phyloP scores from a whole-genome alignment of 2,797 vertebrate species.

The Periophthalmus magnuspinnatus region DNA sequence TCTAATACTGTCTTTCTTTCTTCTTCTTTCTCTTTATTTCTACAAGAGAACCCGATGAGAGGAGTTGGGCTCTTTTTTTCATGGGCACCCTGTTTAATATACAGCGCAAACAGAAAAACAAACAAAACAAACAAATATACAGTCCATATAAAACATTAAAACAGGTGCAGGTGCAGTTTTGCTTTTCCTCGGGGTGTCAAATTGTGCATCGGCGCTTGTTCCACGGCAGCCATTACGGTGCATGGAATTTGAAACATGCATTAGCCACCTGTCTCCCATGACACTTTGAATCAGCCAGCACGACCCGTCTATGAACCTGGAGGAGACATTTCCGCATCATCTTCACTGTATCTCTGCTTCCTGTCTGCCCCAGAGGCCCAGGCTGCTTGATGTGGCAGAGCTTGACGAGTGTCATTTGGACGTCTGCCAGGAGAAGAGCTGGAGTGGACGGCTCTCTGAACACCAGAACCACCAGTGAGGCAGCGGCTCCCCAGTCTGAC shows the following conservation, averaged over 20 bases:
- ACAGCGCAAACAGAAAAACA: too few species aligned
- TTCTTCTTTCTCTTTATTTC: too few species aligned
- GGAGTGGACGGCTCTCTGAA: slow-evolving; percentile 15
- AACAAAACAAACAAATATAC: too few species aligned
- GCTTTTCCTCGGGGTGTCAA: too few species aligned
- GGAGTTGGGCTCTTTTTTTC: too few species aligned
- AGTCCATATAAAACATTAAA: too few species aligned
- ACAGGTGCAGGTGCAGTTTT: too few species aligned
- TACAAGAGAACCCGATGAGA: too few species aligned
- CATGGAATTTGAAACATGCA: neutral
- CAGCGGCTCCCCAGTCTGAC: slow-evolving; percentile 20
- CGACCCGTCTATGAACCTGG: neutral
- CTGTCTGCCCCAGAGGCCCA: slow-evolving; percentile 43
- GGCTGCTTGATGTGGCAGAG: slow-evolving; percentile 24
- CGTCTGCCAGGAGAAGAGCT: slow-evolving; percentile 29
- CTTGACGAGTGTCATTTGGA: slow-evolving; percentile 51
- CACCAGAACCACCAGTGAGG: slow-evolving; percentile 10
- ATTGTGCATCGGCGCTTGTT: neutral
- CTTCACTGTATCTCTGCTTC: slow-evolving; percentile 35
- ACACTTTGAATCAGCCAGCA: slow-evolving; percentile 8
- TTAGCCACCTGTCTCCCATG: slow-evolving; percentile 10
- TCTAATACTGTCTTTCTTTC: too few species aligned
- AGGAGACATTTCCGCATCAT: slow-evolving; percentile 7
- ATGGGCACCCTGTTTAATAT: too few species aligned
- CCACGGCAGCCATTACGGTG: neutral